These are phyloP conservation scores for Thysanoteuthis rhombus DNA, from an alignment of 2,888 invertebrate genomes.

Conservation along the genomic window DNA sequence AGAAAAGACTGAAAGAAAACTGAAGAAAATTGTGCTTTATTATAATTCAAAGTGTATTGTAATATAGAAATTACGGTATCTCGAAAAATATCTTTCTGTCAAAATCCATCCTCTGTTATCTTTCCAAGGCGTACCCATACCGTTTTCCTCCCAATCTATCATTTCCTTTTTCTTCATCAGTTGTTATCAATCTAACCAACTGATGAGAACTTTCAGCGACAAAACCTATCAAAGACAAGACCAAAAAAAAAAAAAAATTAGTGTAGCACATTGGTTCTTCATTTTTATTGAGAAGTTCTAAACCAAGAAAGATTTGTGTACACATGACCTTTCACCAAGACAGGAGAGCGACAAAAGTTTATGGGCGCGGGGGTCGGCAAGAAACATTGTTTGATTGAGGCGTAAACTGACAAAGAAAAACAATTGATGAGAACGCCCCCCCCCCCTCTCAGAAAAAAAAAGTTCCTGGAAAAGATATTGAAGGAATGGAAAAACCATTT, in stretches of 20 bases:
- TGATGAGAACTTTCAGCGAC: too few relatives aligned
- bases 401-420: background rate
- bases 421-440: background rate
- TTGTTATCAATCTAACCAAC: too few relatives aligned
- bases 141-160: too few relatives aligned
- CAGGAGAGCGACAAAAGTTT: background rate
- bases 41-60: too few relatives aligned
- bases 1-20: too few relatives aligned
- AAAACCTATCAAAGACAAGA: background rate
- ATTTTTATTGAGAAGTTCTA: background rate
- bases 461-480: background rate
- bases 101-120: too few relatives aligned
- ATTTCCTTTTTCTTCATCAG: too few relatives aligned
- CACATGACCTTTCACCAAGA: background rate
- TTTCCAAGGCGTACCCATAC: too few relatives aligned
- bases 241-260: background rate
- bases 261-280: background rate
- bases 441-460: too few relatives aligned
- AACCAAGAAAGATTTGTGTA: background rate
- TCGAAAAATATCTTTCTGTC: too few relatives aligned
- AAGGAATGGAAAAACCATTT: background rate
- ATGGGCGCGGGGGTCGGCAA: background rate
- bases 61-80: too few relatives aligned
- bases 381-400: background rate
- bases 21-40: too few relatives aligned